A percentile compares a stretch with the other conserved stretches of the same genome.
Conservation (phyloP, 2,113 vertebrate genomes). For the Silurus asotus region DNA sequence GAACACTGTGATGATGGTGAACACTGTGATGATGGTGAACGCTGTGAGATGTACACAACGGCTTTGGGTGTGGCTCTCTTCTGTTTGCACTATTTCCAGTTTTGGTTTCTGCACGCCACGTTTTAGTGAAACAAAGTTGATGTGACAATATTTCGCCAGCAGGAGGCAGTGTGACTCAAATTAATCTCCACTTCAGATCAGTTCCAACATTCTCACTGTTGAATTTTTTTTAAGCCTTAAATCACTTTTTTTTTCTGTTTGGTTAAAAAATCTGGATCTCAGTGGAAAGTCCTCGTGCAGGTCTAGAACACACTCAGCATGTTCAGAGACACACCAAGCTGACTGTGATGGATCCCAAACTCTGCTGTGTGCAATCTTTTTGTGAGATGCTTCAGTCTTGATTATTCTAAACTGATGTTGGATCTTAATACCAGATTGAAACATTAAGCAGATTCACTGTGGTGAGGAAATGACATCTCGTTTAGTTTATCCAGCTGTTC, state of each 20-base stretch:
- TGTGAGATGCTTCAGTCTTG: background rate
- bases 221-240: background rate
- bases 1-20: no score
- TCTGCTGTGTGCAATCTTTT: background rate
- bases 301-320: background rate
- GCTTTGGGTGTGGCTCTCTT: constrained; percentile 9
- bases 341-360: background rate
- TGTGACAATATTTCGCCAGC: background rate
- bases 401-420: background rate
- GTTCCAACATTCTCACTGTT: background rate
- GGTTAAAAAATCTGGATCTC: background rate
- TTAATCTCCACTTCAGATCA: background rate
- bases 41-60: constrained; percentile 9
- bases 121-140: background rate
- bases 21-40: constrained; percentile 11
- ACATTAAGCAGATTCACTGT: background rate
- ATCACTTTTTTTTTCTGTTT: background rate
- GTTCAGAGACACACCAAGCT: constrained; percentile 15
- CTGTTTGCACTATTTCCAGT: constrained; percentile 8
- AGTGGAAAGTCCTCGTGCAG: background rate
- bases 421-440: background rate
- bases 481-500: background rate
- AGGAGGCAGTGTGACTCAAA: constrained; percentile 24
- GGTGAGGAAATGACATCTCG: background rate
- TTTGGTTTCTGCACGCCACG: constrained; percentile 8